Evolutionary conservation across 2,797 vertebrate genomes (phyloP).

Genomic region (Momotus momota): DNA sequence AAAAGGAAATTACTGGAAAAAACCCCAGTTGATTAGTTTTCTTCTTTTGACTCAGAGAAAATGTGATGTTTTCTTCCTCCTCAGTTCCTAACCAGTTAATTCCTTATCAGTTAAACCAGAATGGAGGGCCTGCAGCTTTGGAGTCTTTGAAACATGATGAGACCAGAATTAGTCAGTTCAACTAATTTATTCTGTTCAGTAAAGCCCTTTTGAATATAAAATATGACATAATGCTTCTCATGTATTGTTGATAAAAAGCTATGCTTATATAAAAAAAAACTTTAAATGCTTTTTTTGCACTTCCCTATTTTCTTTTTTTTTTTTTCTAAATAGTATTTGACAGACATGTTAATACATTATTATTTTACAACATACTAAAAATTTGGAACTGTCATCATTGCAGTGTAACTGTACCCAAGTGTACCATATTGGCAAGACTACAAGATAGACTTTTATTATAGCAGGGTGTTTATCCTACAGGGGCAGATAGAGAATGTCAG

Average conservation of each 20-base stretch:
- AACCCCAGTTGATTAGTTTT: not conserved
- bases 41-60: not conserved
- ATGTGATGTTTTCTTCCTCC: not conserved
- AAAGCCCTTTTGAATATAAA: not conserved
- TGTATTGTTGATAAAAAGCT: not conserved
- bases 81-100: not conserved
- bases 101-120: not conserved
- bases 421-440: not conserved
- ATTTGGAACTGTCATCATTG: not conserved
- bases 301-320: not conserved
- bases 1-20: not conserved
- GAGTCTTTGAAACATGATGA: not conserved
- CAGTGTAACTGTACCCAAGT: not conserved
- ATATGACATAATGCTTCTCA: not conserved
- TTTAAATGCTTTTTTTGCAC: not conserved
- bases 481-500: not conserved
- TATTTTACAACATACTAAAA: not conserved
- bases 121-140: not conserved
- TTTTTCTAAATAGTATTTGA: not conserved
- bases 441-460: not conserved
- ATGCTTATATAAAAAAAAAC: not conserved
- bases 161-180: not conserved
- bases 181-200: not conserved
- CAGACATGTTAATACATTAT: not conserved
- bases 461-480: not conserved